Evolutionary conservation across 2,113 vertebrate species (phyloP), one percentile per base, ranked within the genome.

Genomic region (Australoheros scitulus): DNA sequence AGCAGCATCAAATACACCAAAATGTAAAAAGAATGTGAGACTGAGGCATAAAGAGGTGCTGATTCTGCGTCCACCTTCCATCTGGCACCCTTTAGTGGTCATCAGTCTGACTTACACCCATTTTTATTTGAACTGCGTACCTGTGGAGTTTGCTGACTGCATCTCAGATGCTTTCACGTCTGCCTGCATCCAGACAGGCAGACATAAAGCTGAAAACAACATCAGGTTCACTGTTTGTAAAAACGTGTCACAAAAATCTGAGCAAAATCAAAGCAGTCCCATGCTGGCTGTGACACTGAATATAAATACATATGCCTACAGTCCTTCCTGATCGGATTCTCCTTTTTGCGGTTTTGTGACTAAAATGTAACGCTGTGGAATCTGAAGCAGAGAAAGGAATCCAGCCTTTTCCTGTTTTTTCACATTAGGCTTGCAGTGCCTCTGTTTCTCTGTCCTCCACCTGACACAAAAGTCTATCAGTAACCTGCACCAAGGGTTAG

Each of bases 401-500:
- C 34, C 32, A 79, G 64, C 72, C 74, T 68, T 70, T 55, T 56
- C 75, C 65, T 56, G 47, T 79, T 79, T 65, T 55, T 57, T 50
- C 74, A 83, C 74, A 82, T 80, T 86, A 81, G 20, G 41, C 74
- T 70, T 87, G 36, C 76, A 74, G 14, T 18, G 8, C 32, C 2
- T 81, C 11, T 38, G 60, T 79, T 43, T 58, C 61, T 79, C 83
- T 58, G 76, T 91, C 84, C 83, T 88, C 76, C 83, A 76, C 76
- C 81, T 81, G 76, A 80, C 88, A 74, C 17, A n/a, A 38, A 81
- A 76, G 79, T 88, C 89, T 82, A 92, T 93, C 90, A 89, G 84
- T 89, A 88, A 80, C 87, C 92, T 75, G 70, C 85, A 80, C 75
- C 58, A 50, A 86, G 78, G 70, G 79, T 88, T 81, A 52, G 75